A percentile compares a stretch with the other conserved stretches of the same genome.
Conservation (phyloP, 2,888 invertebrate genomes). For the Formica aserva region DNA sequence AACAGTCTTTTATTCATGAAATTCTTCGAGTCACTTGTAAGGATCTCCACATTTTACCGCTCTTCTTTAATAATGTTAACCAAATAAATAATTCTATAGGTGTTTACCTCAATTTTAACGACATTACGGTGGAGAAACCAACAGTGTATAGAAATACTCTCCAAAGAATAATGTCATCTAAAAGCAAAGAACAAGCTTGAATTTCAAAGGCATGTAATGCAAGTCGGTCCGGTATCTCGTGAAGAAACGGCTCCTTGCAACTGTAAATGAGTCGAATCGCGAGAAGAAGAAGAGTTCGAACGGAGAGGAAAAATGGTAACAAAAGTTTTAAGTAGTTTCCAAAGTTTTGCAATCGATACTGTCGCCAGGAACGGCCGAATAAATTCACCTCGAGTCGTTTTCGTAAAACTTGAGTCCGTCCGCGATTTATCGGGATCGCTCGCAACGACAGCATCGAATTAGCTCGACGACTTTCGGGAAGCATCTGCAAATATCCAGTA, state of each 20-base stretch:
- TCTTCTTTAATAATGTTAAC: background rate
- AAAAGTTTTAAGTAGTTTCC: constrained; percentile 65
- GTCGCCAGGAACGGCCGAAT: constrained; percentile 44
- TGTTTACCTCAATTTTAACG: constrained; percentile 4
- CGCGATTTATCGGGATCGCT: constrained; percentile 47
- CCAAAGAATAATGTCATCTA: background rate
- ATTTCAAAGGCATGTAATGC: constrained; percentile 12
- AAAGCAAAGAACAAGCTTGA: background rate
- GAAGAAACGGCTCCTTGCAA: constrained; percentile 5
- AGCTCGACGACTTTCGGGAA: constrained; percentile 15
- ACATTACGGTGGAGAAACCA: background rate
- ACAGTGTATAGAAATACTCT: background rate
- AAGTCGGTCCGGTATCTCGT: constrained; percentile 27
- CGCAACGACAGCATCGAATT: constrained; percentile 42
- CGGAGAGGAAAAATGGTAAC: constrained; percentile 56
- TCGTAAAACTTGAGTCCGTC: constrained; percentile 33
- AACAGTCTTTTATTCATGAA: constrained; percentile 18
- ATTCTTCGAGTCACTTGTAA: background rate
- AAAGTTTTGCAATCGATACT: constrained; percentile 67
- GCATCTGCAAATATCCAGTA: background rate
- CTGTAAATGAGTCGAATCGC: constrained; percentile 51
- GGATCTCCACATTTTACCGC: background rate
- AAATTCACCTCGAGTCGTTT: constrained; percentile 50
- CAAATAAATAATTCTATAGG: background rate
- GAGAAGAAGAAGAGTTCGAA: background rate